These are phyloP conservation scores for Myocastor coypus DNA, from an alignment of 2,113 vertebrate species.

Conservation along the genomic window DNA sequence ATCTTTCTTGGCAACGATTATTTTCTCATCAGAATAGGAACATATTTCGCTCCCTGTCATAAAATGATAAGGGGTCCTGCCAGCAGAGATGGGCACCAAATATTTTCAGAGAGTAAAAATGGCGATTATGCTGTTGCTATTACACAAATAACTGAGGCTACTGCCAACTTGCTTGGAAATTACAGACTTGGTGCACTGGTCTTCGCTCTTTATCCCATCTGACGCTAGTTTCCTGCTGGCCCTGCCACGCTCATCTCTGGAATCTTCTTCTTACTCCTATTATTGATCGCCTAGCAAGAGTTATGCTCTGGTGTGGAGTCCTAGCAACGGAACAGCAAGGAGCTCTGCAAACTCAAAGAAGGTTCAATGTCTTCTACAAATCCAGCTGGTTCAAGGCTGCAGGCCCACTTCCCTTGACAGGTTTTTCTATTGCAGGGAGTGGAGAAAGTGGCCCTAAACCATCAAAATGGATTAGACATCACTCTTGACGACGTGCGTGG, in stretches of 20 bases:
- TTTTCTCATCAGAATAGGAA: neutral
- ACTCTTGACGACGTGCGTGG: neutral
- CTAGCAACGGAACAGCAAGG: neutral
- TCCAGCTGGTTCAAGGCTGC: constrained; percentile 66
- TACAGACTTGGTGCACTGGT: neutral
- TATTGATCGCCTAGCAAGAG: neutral
- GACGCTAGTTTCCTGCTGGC: neutral
- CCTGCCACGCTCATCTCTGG: neutral
- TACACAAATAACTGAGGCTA: neutral
- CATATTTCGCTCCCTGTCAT: constrained; percentile 29
- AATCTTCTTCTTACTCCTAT: constrained; percentile 9
- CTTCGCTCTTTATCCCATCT: neutral
- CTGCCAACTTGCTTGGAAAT: neutral
- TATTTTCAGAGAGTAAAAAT: constrained; percentile 2
- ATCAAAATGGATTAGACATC: constrained; percentile 58
- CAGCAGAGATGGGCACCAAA: neutral
- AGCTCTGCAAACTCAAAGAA: constrained; percentile 43
- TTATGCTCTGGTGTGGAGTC: neutral
- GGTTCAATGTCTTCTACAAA: constrained; percentile 28
- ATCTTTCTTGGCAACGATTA: neutral
- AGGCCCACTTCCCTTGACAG: constrained; percentile 35
- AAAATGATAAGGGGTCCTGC: neutral
- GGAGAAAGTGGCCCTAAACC: constrained; percentile 54
- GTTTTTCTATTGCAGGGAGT: constrained; percentile 53
- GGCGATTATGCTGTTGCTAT: neutral